A percentile compares a stretch with the other conserved stretches of the same genome.
Evolutionary conservation across 2,113 vertebrate genomes (phyloP).

Genomic region (human): GRCh38 chr4:179818001-179818500

Average conservation of each 20-base stretch:
- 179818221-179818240: not conserved
- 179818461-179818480: not conserved
- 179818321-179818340: not conserved
- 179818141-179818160: not conserved
- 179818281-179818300: not conserved
- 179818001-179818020: not conserved
- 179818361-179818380: not conserved
- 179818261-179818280: not conserved
- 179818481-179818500: not conserved
- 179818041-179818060: not conserved
- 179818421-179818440: not conserved
- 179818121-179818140: not conserved
- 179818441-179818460: not conserved
- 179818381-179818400: not conserved
- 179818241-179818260: not conserved
- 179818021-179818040: not conserved
- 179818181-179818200: not conserved
- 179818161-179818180: not conserved
- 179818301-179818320: not conserved
- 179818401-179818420: not conserved
- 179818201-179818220: not conserved
- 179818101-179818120: not conserved
- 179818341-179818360: not conserved
- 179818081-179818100: not conserved
- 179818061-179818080: not conserved